A percentile compares a stretch with the other conserved stretches of the same genome.
These are phyloP conservation scores for Agonopterix arenella DNA, from an alignment of 2,888 invertebrate species.

Conservation along the genomic window DNA sequence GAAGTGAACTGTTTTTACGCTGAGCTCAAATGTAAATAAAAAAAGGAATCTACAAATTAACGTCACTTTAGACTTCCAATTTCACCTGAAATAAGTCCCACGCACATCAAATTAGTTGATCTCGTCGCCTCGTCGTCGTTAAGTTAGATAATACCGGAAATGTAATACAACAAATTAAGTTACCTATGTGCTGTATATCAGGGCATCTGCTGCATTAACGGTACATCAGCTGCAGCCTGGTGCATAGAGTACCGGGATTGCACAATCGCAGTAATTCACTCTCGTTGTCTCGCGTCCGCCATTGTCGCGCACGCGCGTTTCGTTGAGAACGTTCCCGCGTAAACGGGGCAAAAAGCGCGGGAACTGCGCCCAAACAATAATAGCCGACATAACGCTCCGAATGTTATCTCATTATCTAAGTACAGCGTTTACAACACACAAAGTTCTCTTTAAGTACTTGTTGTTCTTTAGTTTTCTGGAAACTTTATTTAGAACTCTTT, in stretches of 20 bases:
- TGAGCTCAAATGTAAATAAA: too few relatives aligned
- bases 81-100: too few relatives aligned
- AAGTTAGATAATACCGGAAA: too few relatives aligned
- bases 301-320: slow-evolving; percentile 62
- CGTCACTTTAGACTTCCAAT: too few relatives aligned
- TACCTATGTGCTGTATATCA: slow-evolving; percentile 26
- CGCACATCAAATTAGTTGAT: too few relatives aligned
- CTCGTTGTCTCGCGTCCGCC: slow-evolving; percentile 57
- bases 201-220: slow-evolving; percentile 56
- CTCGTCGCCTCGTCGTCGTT: too few relatives aligned
- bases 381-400: slow-evolving; percentile 70
- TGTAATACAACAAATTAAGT: too few relatives aligned
- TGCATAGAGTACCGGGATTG: slow-evolving; percentile 57
- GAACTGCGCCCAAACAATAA: slow-evolving; percentile 64
- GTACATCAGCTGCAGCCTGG: slow-evolving; percentile 44
- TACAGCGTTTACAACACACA: slow-evolving; percentile 49
- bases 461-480: slow-evolving; percentile 10
- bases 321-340: slow-evolving; percentile 75
- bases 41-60: too few relatives aligned
- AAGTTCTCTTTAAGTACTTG: slow-evolving; percentile 50
- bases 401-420: slow-evolving; percentile 56
- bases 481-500: not conserved
- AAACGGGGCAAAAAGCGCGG: slow-evolving; percentile 70
- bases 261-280: slow-evolving; percentile 68
- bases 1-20: too few relatives aligned